Base-by-base conservation (phyloP, 2,888 invertebrate species). In the Digitonthophagus gazella region DNA sequence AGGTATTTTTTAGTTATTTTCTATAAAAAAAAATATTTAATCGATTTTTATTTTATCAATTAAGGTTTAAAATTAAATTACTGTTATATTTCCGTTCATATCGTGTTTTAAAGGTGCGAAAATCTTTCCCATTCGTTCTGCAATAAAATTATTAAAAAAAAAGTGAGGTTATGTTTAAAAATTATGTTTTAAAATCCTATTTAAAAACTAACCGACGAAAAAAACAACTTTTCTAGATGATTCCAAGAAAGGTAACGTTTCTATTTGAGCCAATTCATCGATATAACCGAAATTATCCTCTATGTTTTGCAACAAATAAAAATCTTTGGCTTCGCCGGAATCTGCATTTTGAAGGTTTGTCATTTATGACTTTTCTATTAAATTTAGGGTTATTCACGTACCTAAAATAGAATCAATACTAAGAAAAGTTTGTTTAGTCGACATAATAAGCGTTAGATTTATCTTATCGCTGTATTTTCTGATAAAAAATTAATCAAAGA, bases 41-140 rank as follows among this genome's bases (percentile, higher is more conserved):
- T 8, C 22, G n/a, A 14, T 11, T 8, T n/a, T n/a, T 11, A 11
- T 44, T 44, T 15, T 8, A 11, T 3, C 11, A 8, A 44, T 28
- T 11, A 19, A 11, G 16, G 14, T 5, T 11, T 11, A n/a, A 63
- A 65, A n/a, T 67, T 22, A 72, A 81, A 85, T 86, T 84, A 92
- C 93, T 80, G 88, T 86, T 74, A 93, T 89, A 81, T 93, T 93
- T 75, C 90, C 90, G 82, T 88, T 87, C 88, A 93, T 91, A 78
- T 93, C 93, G 81, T 87, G 87, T 76, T 89, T 90, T 56, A 93
- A 89, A 19, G 92, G 91, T 61, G 88, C 85, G 81, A 93, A 92
- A 14, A 89, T 83, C 81, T 88, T 90, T 65, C 93, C 93, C 78
- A 93, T 88, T 74, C 87, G 86, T 77, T 91, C 93, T 92, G 84